phyloP scores from a whole-genome alignment of 2,797 vertebrate genomes.

The Sciaenops ocellatus region DNA sequence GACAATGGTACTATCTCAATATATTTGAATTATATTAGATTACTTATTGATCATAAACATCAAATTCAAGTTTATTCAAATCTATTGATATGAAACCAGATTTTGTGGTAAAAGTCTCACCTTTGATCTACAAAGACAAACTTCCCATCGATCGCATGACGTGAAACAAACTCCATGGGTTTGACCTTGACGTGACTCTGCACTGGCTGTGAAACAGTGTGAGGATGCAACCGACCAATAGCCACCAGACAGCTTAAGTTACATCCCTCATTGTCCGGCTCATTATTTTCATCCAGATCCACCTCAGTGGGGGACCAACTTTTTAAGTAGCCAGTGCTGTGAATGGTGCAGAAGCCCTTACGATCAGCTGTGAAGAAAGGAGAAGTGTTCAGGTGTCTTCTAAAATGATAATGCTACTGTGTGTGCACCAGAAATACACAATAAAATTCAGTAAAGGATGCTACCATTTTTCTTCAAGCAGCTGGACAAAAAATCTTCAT shows the following conservation, averaged over 20 bases:
- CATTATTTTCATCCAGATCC: conserved; percentile 10
- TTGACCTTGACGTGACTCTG: conserved; percentile 16
- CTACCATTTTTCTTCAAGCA: conserved; percentile 4
- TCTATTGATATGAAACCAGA: not conserved
- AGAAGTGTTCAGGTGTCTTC: not conserved
- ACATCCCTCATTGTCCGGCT: not conserved
- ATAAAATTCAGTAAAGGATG: not conserved
- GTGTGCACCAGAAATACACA: not conserved
- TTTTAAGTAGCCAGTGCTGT: conserved; percentile 10
- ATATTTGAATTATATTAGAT: not conserved
- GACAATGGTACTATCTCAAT: not conserved
- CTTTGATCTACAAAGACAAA: conserved; percentile 36
- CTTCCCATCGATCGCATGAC: not conserved
- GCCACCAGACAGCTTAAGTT: conserved; percentile 22
- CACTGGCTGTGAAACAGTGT: not conserved
- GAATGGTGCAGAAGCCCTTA: conserved; percentile 9
- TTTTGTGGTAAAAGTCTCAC: not conserved
- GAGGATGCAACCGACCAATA: not conserved
- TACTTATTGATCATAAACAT: not conserved
- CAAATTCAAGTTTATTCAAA: not conserved
- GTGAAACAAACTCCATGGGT: conserved; percentile 28
- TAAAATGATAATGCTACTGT: not conserved
- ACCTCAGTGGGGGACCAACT: not conserved
- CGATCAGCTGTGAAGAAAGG: not conserved
- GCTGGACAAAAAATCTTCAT: not conserved